phyloP scores from a whole-genome alignment of 1,140 invertebrate species.

The Andricus grossulariae region DNA sequence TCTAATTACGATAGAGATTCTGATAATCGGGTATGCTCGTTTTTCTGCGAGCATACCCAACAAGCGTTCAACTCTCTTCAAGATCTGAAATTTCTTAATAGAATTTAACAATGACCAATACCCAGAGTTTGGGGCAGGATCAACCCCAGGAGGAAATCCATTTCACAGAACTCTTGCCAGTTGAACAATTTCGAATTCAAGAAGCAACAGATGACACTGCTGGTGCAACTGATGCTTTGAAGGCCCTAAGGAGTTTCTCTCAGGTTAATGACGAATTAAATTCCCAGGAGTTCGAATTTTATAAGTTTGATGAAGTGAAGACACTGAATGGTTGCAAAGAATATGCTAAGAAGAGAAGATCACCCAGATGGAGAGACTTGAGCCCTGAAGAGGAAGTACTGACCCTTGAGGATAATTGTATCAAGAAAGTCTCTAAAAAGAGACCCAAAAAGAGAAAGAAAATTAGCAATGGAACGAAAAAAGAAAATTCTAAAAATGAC shows the following conservation, averaged over 20 bases:
- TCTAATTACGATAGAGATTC: background rate
- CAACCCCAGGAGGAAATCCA: slow-evolving; percentile 64
- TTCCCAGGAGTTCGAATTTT: slow-evolving; percentile 42
- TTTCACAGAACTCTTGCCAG: slow-evolving; percentile 69
- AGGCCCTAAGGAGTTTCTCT: slow-evolving; percentile 64
- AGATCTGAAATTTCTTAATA: background rate
- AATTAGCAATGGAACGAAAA: slow-evolving; percentile 15
- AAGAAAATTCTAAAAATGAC: background rate
- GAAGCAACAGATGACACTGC: slow-evolving; percentile 48
- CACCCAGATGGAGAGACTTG: slow-evolving; percentile 41
- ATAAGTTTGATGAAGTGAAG: slow-evolving; percentile 27
- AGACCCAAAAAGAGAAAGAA: background rate
- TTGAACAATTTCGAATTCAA: slow-evolving; percentile 66
- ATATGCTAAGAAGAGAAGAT: slow-evolving; percentile 36
- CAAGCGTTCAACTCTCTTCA: slow-evolving; percentile 40
- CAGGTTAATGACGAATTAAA: slow-evolving; percentile 53
- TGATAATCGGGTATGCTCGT: slow-evolving; percentile 50
- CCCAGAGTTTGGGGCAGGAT: slow-evolving; percentile 50
- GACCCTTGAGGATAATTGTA: slow-evolving; percentile 26
- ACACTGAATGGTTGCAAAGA: slow-evolving; percentile 19
- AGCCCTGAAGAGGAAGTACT: slow-evolving; percentile 14
- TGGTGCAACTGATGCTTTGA: slow-evolving; percentile 64
- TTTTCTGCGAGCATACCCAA: slow-evolving; percentile 46
- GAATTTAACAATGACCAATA: slow-evolving; percentile 57
- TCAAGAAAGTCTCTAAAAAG: slow-evolving; percentile 5